A percentile compares a stretch with the other conserved stretches of the same genome.
These are phyloP conservation scores for Karalla daura DNA, from an alignment of 2,797 vertebrate species.

Conservation along the genomic window DNA sequence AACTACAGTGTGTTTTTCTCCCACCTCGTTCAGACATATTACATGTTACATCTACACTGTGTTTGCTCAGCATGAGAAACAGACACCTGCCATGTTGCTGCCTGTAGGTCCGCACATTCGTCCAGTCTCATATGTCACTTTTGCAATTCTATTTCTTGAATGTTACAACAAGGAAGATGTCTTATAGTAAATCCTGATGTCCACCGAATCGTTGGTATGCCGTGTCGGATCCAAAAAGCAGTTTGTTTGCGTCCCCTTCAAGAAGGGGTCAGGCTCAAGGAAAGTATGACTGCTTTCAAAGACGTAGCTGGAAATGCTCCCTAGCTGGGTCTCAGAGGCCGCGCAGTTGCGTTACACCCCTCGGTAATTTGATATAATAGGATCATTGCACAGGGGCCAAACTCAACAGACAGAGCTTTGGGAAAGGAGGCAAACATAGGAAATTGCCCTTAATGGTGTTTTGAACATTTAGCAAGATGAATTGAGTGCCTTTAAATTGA, in stretches of 20 bases:
- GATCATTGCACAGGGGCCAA: slow-evolving; percentile 48
- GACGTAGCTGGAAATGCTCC: slow-evolving; percentile 12
- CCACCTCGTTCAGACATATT: too few relatives aligned
- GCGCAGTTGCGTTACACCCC: slow-evolving; percentile 54
- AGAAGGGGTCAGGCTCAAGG: background rate
- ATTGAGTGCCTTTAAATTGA: slow-evolving; percentile 37
- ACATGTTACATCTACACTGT: too few relatives aligned
- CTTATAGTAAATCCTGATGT: too few relatives aligned
- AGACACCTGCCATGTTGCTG: too few relatives aligned
- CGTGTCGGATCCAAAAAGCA: background rate
- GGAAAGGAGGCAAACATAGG: slow-evolving; percentile 48
- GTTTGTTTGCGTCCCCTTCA: background rate
- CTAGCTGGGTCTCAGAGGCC: slow-evolving; percentile 8
- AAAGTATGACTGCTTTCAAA: background rate
- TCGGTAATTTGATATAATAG: slow-evolving; percentile 49
- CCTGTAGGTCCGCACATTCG: too few relatives aligned
- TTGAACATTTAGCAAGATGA: slow-evolving; percentile 39
- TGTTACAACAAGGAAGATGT: too few relatives aligned
- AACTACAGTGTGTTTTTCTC: too few relatives aligned
- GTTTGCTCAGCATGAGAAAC: too few relatives aligned
- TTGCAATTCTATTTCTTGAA: too few relatives aligned
- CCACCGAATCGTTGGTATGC: too few relatives aligned
- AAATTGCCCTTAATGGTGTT: slow-evolving; percentile 39
- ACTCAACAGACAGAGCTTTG: slow-evolving; percentile 36
- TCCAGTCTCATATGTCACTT: too few relatives aligned